Percentiles rank a stretch among this genome's conserved stretches.
These are phyloP conservation scores for Germaria angustata DNA, from an alignment of 2,888 invertebrate genomes.

Conservation along the genomic window DNA sequence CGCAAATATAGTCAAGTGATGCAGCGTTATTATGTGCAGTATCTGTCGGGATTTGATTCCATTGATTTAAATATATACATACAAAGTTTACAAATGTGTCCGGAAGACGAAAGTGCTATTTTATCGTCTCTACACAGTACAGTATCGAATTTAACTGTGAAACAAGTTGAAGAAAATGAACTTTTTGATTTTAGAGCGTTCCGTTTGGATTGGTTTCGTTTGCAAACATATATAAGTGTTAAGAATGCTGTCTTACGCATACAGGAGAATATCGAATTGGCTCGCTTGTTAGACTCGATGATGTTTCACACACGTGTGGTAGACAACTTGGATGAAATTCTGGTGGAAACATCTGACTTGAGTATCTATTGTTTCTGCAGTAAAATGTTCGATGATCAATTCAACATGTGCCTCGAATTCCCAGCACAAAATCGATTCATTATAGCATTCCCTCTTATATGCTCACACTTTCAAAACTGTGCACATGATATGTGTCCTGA, in stretches of 20 bases:
- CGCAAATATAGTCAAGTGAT: constrained; percentile 98
- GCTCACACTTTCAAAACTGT: constrained; percentile 98
- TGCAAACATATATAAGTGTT: constrained; percentile 96
- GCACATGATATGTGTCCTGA: constrained; percentile 99
- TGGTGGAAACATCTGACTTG: constrained; percentile 97
- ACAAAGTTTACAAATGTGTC: constrained; percentile 90
- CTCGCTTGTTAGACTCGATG: constrained; percentile 95
- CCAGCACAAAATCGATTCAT: constrained; percentile 99
- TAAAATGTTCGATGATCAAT: constrained; percentile 98
- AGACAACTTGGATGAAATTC: constrained; percentile 97
- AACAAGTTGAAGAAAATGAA: constrained; percentile 98
- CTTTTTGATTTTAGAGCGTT: constrained; percentile 97
- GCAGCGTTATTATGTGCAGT: constrained; percentile 98
- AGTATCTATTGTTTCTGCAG: constrained; percentile 99
- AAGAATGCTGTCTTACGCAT: constrained; percentile 89
- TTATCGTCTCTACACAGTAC: constrained; percentile 95
- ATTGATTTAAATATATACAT: constrained; percentile 92
- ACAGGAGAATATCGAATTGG: constrained; percentile 91
- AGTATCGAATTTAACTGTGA: constrained; percentile 91
- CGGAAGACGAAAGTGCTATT: constrained; percentile 97
- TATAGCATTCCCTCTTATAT: constrained; percentile 97
- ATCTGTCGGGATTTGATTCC: constrained; percentile 97
- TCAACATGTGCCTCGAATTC: constrained; percentile 98
- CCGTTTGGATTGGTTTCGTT: constrained; percentile 97
- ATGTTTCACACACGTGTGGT: constrained; percentile 99